Base-by-base conservation (phyloP, 2,888 invertebrate species). In the Germaria angustata region DNA sequence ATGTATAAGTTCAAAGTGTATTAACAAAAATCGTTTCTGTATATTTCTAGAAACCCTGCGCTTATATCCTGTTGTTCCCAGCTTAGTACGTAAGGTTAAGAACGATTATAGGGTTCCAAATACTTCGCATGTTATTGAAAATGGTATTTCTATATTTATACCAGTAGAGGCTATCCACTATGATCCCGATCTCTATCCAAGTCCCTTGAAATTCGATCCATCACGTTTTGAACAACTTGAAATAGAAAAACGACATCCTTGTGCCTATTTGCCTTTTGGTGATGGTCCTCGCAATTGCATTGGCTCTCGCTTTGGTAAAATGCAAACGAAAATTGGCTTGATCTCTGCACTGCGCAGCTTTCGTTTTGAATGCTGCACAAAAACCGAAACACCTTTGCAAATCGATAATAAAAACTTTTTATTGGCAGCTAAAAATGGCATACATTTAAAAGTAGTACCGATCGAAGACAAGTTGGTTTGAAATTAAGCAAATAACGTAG, bases 161-260 rank as follows among this genome's bases (percentile, higher is more conserved):
- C 93, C 94, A 0, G 89, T 91, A 1, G 91, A 92, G 57, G 92
- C 93, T 0, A 92, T 94, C 85, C 94, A 94, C 77, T 92, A 92
- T 86, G 94, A 94, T 86, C 92, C 93, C 0, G 91, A 92, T 1
- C 90, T 93, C 80, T 94, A 93, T 84, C 92, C 93, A 0, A 91
- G 94, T 7, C 94, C 95, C 0, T 90, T 93, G 0, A 91, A 90
- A 32, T 94, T 94, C 71, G 92, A 93, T 69, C 94, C 94, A 0
- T 93, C 94, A 8, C 91, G 94, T 85, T 94, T 94, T 86, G 88
- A 91, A 0, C 89, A 92, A 0, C 93, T 93, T 80, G 93, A 92
- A 44, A 93, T 93, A 55, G 90, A 92, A 2, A 92, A 91, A 55
- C 88, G 93, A 51, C 93, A 93, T 71, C 85, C 89, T 0, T 84